phyloP scores from a whole-genome alignment of 2,797 vertebrate genomes.

The Enteromius anoplus region DNA sequence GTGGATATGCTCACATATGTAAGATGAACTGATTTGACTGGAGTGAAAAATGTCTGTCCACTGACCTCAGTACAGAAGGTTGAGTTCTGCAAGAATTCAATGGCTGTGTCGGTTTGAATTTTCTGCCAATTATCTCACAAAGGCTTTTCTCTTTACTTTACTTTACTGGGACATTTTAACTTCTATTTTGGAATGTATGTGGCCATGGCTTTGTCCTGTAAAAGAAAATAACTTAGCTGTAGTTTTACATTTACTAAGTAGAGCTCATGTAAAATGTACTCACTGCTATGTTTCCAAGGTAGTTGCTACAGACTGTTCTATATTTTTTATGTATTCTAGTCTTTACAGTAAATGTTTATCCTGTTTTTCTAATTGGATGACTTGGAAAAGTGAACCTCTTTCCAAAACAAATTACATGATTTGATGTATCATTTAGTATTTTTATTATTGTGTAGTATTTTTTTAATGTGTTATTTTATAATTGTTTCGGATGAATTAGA shows the following conservation, averaged over 20 bases:
- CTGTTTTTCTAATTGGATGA: background rate
- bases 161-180: background rate
- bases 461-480: no score
- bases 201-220: background rate
- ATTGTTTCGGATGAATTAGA: background rate
- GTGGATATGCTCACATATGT: conserved; percentile 48
- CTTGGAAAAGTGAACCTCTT: background rate
- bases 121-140: background rate
- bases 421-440: background rate
- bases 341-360: background rate
- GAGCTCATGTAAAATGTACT: background rate
- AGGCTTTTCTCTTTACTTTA: background rate
- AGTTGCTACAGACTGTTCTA: background rate
- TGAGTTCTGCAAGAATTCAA: conserved; percentile 34
- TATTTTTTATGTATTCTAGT: background rate
- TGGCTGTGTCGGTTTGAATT: background rate
- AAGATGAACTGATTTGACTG: conserved; percentile 53
- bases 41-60: conserved; percentile 36
- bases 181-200: background rate
- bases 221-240: background rate
- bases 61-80: conserved; percentile 44
- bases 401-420: background rate
- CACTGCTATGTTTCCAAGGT: background rate
- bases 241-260: background rate
- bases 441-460: no score